These are phyloP conservation scores for Scatophagus argus DNA, from an alignment of 2,113 vertebrate species.

Conservation along the genomic window DNA sequence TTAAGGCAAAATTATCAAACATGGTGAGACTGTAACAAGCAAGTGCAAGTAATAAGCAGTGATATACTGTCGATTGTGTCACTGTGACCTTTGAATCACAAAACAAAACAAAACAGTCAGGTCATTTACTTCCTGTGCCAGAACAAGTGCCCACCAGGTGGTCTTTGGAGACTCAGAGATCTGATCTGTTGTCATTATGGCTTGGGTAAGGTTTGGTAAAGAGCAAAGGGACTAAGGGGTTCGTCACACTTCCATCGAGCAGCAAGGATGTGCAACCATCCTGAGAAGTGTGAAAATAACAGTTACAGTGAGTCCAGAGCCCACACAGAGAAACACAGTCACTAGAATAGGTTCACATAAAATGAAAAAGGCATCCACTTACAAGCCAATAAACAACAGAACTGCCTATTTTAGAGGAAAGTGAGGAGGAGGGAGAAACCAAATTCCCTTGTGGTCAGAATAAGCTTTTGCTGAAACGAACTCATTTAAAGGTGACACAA, in stretches of 20 bases:
- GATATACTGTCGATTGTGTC: slow-evolving; percentile 50
- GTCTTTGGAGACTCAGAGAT: slow-evolving; percentile 69
- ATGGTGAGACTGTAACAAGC: slow-evolving; percentile 37
- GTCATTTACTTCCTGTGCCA: slow-evolving; percentile 39
- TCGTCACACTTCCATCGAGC: slow-evolving; percentile 68
- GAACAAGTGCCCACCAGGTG: slow-evolving; percentile 42
- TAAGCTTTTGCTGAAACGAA: slow-evolving; percentile 20
- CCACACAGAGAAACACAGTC: slow-evolving; percentile 55
- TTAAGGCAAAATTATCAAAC: slow-evolving; percentile 77
- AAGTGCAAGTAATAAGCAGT: slow-evolving; percentile 63
- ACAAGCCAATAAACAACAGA: slow-evolving; percentile 46
- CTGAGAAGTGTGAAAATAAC: slow-evolving; percentile 73
- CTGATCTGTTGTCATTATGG: slow-evolving; percentile 64
- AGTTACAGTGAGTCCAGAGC: slow-evolving; percentile 70
- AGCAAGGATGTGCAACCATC: slow-evolving; percentile 73
- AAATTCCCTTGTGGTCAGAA: slow-evolving; percentile 59
- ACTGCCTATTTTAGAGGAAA: slow-evolving; percentile 35
- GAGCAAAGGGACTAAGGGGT: slow-evolving; percentile 54
- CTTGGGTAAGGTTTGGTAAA: slow-evolving; percentile 74
- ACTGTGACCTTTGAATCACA: slow-evolving; percentile 49
- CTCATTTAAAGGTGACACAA: slow-evolving; percentile 25
- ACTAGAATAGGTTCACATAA: slow-evolving; percentile 38
- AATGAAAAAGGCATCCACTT: slow-evolving; percentile 45
- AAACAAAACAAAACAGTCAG: slow-evolving; percentile 67
- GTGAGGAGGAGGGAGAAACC: not conserved